These are phyloP conservation scores for Phataginus tricuspis DNA, from an alignment of 2,797 vertebrate genomes.

Conservation along the genomic window DNA sequence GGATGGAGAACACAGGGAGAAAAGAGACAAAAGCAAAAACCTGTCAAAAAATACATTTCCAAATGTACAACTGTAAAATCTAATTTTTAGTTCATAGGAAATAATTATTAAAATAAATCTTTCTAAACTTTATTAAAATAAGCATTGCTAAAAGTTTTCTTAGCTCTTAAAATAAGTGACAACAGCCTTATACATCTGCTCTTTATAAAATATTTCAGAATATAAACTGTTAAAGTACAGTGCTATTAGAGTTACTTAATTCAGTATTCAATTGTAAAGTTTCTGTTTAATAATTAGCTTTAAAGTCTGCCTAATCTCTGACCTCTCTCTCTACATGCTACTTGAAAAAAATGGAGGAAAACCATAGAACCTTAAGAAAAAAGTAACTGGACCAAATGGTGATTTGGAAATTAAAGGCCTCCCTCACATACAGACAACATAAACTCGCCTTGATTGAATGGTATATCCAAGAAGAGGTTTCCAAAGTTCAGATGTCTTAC, in stretches of 20 bases:
- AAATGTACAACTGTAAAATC: neutral
- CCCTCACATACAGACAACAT: neutral
- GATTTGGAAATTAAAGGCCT: neutral
- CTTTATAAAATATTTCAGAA: constrained; percentile 19
- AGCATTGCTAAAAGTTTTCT: constrained; percentile 57
- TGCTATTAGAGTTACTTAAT: constrained; percentile 12
- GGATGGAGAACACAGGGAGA: neutral
- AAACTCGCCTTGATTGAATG: neutral
- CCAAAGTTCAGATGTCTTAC: neutral
- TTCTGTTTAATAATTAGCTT: constrained; percentile 59
- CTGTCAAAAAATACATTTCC: neutral
- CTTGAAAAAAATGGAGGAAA: neutral
- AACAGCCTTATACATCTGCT: neutral
- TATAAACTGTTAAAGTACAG: neutral
- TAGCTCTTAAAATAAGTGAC: neutral
- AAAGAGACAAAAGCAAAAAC: neutral
- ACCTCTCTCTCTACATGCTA: neutral
- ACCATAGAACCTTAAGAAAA: constrained; percentile 20
- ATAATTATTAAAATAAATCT: constrained; percentile 25
- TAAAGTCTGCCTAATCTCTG: constrained; percentile 37
- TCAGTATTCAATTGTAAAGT: constrained; percentile 23
- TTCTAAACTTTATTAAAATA: constrained; percentile 25
- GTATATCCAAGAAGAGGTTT: neutral
- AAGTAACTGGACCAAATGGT: neutral
- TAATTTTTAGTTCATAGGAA: constrained; percentile 28